Evolutionary conservation across 1,140 invertebrate species (phyloP).

Genomic region (Drosophila melanica): DNA sequence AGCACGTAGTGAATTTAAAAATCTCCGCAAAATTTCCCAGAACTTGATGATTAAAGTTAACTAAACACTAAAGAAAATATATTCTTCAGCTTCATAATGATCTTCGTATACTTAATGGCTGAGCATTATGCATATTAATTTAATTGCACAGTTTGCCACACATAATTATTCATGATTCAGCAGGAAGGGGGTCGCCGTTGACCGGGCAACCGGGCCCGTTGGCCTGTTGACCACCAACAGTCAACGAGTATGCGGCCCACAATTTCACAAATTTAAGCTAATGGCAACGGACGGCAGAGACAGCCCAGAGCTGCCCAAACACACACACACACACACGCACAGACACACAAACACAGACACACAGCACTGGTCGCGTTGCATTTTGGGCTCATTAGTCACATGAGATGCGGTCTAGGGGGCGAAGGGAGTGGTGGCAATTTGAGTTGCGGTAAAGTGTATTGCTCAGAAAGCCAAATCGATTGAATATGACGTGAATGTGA

Average conservation of each 20-base stretch:
- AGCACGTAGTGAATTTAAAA: too few relatives aligned
- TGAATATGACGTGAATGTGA: conserved; percentile 16
- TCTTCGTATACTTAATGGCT: conserved; percentile 25
- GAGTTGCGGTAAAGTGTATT: neutral
- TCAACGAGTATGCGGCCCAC: conserved; percentile 5
- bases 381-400: conserved; percentile 48
- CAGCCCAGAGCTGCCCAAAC: neutral
- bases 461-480: conserved; percentile 25
- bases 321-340: neutral
- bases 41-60: neutral
- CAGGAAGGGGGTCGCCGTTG: neutral
- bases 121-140: conserved; percentile 66
- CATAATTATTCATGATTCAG: conserved; percentile 67
- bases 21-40: neutral
- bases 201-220: neutral
- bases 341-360: too few relatives aligned
- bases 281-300: conserved; percentile 48
- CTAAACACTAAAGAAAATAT: neutral
- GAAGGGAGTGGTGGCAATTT: neutral
- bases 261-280: conserved; percentile 44
- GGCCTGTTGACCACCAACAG: neutral
- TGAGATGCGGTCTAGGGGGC: conserved; percentile 7
- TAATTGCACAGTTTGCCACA: conserved; percentile 52
- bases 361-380: conserved; percentile 26
- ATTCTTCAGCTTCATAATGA: conserved; percentile 8